Evolutionary conservation across 2,113 vertebrate genomes (phyloP).

Genomic region (Apodemus sylvaticus): DNA sequence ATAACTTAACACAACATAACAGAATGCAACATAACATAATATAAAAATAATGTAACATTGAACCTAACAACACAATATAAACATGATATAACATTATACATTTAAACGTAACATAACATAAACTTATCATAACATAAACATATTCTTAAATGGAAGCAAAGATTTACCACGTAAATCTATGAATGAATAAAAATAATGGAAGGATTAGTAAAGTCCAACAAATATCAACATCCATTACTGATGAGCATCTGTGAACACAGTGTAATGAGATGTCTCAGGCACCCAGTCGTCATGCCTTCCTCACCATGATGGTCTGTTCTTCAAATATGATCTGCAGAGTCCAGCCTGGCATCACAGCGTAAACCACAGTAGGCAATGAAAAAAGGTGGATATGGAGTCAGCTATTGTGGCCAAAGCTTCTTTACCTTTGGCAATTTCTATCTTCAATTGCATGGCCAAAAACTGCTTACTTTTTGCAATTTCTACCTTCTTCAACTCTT

Average conservation of each 20-base stretch:
- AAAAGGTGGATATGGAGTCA: no score
- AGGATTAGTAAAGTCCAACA: not conserved
- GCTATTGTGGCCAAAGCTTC: no score
- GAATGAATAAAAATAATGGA: not conserved
- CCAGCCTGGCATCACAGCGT: no score
- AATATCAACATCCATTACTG: not conserved
- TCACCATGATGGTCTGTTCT: not conserved
- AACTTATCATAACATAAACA: not conserved
- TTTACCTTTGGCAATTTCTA: no score
- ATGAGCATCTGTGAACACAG: not conserved
- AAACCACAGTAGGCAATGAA: no score
- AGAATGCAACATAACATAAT: not conserved
- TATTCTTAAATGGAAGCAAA: not conserved
- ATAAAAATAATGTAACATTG: not conserved
- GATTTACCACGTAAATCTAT: no score
- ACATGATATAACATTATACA: not conserved
- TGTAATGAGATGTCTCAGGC: no score
- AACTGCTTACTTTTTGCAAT: no score
- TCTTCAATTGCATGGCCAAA: no score
- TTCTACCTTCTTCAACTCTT: no score
- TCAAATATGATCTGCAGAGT: not conserved
- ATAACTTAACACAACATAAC: not conserved
- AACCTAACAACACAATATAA: not conserved
- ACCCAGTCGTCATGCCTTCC: not conserved
- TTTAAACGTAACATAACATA: no score